These are phyloP conservation scores for Vannuccia rotundouncinata DNA, from an alignment of 2,888 invertebrate species.

Conservation along the genomic window DNA sequence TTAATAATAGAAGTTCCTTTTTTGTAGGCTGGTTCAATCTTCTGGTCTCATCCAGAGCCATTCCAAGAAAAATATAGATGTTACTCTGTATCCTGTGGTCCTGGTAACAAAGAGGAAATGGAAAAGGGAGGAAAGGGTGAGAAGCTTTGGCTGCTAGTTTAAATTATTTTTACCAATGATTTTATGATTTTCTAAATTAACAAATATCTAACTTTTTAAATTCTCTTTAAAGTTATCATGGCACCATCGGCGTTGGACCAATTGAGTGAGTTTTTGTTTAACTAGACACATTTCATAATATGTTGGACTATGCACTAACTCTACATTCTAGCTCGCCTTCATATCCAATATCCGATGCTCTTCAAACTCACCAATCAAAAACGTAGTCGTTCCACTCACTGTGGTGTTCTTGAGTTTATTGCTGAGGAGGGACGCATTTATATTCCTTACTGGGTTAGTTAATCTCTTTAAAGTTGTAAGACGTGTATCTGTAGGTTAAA, in stretches of 20 bases:
- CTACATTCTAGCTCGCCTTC: slow-evolving; percentile 77
- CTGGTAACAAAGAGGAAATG: slow-evolving; percentile 83
- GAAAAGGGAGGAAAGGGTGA: slow-evolving; percentile 92
- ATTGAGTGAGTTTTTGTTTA: slow-evolving; percentile 61
- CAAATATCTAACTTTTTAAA: not conserved
- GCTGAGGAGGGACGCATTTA: slow-evolving; percentile 97
- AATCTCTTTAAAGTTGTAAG: not conserved
- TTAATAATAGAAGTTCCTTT: not conserved
- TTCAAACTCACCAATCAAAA: slow-evolving; percentile 84
- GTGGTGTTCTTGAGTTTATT: slow-evolving; percentile 93
- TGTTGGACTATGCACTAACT: not conserved
- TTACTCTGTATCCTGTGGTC: slow-evolving; percentile 87
- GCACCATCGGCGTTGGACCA: slow-evolving; percentile 90
- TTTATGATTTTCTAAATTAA: not conserved
- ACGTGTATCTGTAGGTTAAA: not conserved
- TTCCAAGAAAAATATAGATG: slow-evolving; percentile 65
- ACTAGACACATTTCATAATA: not conserved
- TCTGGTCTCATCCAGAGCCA: not conserved
- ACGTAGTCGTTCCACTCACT: slow-evolving; percentile 74
- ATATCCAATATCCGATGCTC: slow-evolving; percentile 96
- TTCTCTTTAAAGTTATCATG: slow-evolving; percentile 75
- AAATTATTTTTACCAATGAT: not conserved
- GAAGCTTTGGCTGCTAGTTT: slow-evolving; percentile 44
- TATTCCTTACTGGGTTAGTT: slow-evolving; percentile 84
- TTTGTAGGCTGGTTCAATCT: not conserved